Percentiles rank a stretch among this genome's conserved stretches.
Evolutionary conservation across 2,113 vertebrate genomes (phyloP).

Genomic region (Nanorana parkeri): DNA sequence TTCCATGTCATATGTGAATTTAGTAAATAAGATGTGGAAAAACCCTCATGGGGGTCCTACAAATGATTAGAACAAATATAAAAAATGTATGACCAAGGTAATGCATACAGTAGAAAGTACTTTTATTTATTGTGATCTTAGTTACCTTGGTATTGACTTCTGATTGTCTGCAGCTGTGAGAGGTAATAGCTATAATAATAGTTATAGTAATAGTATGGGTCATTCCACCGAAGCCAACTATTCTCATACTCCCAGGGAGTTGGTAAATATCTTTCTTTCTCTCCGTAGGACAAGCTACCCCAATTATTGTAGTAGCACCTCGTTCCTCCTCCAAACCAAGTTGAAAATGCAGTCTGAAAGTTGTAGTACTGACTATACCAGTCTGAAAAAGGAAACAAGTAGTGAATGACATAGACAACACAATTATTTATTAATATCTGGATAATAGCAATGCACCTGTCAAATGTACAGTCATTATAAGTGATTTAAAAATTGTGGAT

Average conservation of each 20-base stretch:
- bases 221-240: conserved; percentile 5
- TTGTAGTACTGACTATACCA: not conserved
- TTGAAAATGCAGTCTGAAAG: conserved; percentile 11
- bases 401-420: too few species aligned
- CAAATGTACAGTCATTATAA: too few species aligned
- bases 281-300: conserved; percentile 38
- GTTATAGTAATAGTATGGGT: not conserved
- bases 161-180: not conserved
- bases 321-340: conserved; percentile 33
- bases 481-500: too few species aligned
- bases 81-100: too few species aligned
- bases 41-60: not conserved
- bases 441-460: too few species aligned
- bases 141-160: conserved; percentile 20
- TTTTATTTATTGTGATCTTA: not conserved
- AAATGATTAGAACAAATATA: too few species aligned
- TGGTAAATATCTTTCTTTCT: conserved; percentile 44
- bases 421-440: too few species aligned
- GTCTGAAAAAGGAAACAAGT: not conserved
- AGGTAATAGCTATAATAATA: not conserved
- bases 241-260: conserved; percentile 39
- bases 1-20: not conserved
- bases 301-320: conserved; percentile 48
- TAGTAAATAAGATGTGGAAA: not conserved
- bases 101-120: too few species aligned